Percentiles rank a stretch among this genome's conserved stretches.
Evolutionary conservation across 23 tunicate species (phyloP).

Genomic region (Pegea sp.): DNA sequence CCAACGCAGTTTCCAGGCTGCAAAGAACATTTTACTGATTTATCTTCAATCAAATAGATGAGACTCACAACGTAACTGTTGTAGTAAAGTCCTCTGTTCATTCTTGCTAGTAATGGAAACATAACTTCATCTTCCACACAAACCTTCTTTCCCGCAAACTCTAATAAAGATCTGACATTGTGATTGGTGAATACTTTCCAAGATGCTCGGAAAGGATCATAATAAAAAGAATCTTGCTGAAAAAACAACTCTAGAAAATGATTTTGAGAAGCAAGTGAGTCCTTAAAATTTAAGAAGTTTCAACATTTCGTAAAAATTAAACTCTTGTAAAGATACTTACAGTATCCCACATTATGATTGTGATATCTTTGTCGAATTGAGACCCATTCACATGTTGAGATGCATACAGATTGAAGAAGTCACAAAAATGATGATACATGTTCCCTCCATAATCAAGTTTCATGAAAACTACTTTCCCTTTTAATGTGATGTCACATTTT

Average conservation of each 20-base stretch:
- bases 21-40: background rate
- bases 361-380: conserved; percentile 36
- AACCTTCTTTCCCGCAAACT: conserved; percentile 39
- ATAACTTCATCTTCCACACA: conserved; percentile 34
- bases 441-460: conserved; percentile 77
- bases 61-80: conserved; percentile 68
- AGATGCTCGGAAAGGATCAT: conserved; percentile 30
- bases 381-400: conserved; percentile 66
- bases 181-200: conserved; percentile 67
- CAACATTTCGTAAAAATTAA: background rate
- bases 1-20: conserved; percentile 62
- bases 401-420: conserved; percentile 76
- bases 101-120: conserved; percentile 66
- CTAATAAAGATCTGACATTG: conserved; percentile 24
- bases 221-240: conserved; percentile 31
- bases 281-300: background rate
- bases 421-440: conserved; percentile 93
- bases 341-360: conserved; percentile 86
- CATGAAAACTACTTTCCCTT: conserved; percentile 53
- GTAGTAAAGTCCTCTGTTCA: conserved; percentile 65
- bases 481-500: conserved; percentile 42
- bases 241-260: conserved; percentile 1
- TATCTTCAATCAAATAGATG: background rate
- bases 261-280: no score
- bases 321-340: conserved; percentile 11